A percentile compares a stretch with the other conserved stretches of the same genome.
phyloP scores from a whole-genome alignment of 2,113 vertebrate species.

The Acinonyx jubatus region DNA sequence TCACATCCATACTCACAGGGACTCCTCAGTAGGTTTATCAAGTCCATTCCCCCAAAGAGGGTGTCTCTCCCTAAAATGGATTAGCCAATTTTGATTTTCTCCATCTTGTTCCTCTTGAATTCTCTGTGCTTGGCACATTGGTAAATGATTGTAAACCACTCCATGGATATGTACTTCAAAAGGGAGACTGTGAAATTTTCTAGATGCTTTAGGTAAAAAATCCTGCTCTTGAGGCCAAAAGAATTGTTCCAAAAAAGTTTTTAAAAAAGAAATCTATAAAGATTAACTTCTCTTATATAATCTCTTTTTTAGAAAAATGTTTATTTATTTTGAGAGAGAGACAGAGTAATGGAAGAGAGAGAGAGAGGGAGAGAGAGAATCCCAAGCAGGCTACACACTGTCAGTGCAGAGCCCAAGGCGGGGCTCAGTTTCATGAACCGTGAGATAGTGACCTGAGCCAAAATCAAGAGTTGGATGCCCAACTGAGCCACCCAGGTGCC shows the following conservation, averaged over 20 bases:
- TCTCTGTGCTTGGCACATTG: neutral
- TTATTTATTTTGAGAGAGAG: no score
- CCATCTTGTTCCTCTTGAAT: neutral
- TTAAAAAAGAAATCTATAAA: neutral
- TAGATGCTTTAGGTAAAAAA: neutral
- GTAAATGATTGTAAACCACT: neutral
- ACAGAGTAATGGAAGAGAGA: no score
- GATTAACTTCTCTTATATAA: neutral
- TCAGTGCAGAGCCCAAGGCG: no score
- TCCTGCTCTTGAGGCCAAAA: conserved; percentile 4
- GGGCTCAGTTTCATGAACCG: no score
- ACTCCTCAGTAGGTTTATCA: neutral
- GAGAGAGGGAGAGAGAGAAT: no score
- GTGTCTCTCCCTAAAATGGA: neutral
- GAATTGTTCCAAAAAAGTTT: neutral
- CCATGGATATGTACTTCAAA: neutral
- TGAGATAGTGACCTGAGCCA: no score
- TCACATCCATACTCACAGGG: neutral
- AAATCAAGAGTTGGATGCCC: no score
- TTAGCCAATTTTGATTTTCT: neutral
- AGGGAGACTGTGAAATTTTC: neutral
- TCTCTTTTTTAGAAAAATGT: neutral
- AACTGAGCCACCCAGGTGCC: no score
- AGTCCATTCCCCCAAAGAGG: neutral
- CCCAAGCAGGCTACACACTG: no score